These are phyloP conservation scores for Sciurus carolinensis DNA, from an alignment of 2,797 vertebrate genomes.

Conservation along the genomic window DNA sequence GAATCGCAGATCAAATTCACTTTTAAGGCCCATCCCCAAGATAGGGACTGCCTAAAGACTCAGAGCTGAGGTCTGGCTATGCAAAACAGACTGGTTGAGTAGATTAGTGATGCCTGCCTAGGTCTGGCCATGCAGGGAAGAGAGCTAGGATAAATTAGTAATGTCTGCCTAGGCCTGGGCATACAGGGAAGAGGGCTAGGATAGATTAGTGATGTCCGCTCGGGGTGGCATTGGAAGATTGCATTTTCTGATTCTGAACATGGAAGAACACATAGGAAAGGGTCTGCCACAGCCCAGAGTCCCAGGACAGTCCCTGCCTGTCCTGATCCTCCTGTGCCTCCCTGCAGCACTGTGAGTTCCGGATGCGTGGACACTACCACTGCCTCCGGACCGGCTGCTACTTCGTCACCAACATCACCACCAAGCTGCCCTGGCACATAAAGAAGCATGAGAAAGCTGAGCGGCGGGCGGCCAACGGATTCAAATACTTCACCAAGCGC, in stretches of 20 bases:
- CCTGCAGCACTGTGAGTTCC: conserved; percentile 97
- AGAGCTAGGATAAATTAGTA: not conserved
- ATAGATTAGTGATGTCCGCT: conserved; percentile 54
- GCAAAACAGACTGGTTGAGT: not conserved
- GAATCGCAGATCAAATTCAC: not conserved
- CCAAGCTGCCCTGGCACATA: conserved; percentile 99
- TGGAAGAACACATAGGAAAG: not conserved
- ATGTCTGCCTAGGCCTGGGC: conserved; percentile 4
- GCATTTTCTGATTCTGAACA: not conserved
- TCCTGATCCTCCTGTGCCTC: not conserved
- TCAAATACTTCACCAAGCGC: conserved; percentile 99
- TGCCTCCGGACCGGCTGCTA: conserved; percentile 96
- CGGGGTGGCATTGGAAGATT: not conserved
- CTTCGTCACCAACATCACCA: conserved; percentile 99
- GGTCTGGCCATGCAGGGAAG: not conserved
- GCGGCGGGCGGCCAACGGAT: conserved; percentile 97
- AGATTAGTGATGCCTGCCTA: not conserved
- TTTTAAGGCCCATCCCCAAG: not conserved
- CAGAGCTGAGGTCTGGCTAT: not conserved
- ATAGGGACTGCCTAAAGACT: not conserved
- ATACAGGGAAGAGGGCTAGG: not conserved
- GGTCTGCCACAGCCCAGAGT: not conserved
- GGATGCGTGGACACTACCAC: conserved; percentile 99
- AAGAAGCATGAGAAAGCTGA: conserved; percentile 99
- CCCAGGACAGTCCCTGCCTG: accelerated